These are phyloP conservation scores for Solenodon paradoxus DNA, from an alignment of 2,113 vertebrate species.

Conservation along the genomic window DNA sequence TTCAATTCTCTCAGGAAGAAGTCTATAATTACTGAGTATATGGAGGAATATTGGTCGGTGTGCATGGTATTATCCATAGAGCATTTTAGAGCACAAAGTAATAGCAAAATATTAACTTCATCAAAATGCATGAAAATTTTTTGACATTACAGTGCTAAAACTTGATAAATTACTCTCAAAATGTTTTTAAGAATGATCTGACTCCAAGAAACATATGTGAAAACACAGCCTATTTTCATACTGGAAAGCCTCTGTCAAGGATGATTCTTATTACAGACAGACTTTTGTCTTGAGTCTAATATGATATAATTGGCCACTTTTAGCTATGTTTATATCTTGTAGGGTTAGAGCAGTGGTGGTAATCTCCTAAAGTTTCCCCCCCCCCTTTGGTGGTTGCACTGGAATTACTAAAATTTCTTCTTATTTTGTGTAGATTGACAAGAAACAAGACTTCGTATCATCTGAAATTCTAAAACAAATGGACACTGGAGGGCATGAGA, in stretches of 20 bases:
- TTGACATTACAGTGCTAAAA: background rate
- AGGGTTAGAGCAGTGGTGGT: background rate
- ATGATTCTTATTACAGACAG: background rate
- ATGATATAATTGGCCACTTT: background rate
- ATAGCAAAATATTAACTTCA: background rate
- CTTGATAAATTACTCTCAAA: background rate
- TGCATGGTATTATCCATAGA: background rate
- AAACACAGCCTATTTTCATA: background rate
- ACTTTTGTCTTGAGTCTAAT: background rate
- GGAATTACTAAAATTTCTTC: background rate
- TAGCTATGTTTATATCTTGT: background rate
- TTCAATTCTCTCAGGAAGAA: constrained; percentile 28
- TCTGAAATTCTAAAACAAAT: background rate
- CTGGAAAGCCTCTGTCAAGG: background rate
- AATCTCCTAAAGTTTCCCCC: background rate
- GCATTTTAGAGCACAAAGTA: background rate
- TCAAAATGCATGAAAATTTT: background rate
- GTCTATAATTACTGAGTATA: background rate
- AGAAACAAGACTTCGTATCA: background rate
- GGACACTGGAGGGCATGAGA: background rate
- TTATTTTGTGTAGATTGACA: background rate
- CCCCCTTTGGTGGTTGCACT: background rate
- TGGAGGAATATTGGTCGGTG: background rate
- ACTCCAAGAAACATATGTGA: background rate
- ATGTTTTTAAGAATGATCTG: background rate